Evolutionary conservation across 2,797 vertebrate genomes (phyloP).

Genomic region (Intellagama lesueurii): DNA sequence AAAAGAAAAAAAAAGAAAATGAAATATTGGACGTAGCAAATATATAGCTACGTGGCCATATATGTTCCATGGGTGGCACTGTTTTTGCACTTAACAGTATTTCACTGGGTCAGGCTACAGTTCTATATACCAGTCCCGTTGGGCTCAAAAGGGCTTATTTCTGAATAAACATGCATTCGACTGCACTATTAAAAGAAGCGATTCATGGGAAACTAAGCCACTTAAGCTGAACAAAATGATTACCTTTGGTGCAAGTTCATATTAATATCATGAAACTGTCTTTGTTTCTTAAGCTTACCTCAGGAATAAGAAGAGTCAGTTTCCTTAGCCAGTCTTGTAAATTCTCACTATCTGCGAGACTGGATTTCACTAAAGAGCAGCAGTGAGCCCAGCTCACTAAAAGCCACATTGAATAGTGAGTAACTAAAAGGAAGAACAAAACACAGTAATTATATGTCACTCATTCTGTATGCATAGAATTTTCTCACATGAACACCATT

Average conservation of each 20-base stretch:
- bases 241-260: not conserved
- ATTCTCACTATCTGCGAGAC: conserved; percentile 95
- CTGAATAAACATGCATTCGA: not conserved
- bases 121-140: not conserved
- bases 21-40: no score
- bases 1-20: no score
- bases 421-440: conserved; percentile 81
- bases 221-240: not conserved
- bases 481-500: not conserved
- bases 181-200: not conserved
- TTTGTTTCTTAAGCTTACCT: conserved; percentile 81
- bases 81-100: no score
- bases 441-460: not conserved
- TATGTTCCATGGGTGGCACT: no score
- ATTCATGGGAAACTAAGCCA: not conserved
- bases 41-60: no score
- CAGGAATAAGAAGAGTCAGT: conserved; percentile 95
- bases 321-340: conserved; percentile 98
- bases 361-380: conserved; percentile 96
- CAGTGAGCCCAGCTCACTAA: conserved; percentile 98
- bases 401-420: conserved; percentile 99
- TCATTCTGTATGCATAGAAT: no score
- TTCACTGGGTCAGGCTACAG: not conserved
- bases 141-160: not conserved
- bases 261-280: conserved; percentile 29